phyloP scores from a whole-genome alignment of 1,140 invertebrate genomes.

The Latrodectus geometricus region DNA sequence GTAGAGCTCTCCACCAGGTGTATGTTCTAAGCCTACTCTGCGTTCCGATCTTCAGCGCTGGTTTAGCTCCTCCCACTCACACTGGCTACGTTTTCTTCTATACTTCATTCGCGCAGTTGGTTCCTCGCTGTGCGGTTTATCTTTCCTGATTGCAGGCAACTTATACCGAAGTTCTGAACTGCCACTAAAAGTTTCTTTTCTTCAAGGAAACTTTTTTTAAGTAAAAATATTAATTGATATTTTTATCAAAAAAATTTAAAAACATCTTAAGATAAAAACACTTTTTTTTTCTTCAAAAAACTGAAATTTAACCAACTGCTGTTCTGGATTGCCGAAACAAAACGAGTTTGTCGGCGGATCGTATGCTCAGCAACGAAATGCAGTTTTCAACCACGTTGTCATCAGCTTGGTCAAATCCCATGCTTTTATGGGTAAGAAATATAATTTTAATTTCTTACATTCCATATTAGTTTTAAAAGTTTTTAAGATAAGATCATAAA shows the following conservation, averaged over 20 bases:
- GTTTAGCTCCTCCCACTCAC: slow-evolving; percentile 24
- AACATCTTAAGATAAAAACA: neutral
- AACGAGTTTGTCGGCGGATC: slow-evolving; percentile 38
- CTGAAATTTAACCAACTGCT: slow-evolving; percentile 14
- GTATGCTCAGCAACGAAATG: slow-evolving; percentile 55
- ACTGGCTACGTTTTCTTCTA: neutral
- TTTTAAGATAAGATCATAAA: no score
- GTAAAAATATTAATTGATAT: neutral
- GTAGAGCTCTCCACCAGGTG: slow-evolving; percentile 33
- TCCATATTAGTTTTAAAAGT: no score
- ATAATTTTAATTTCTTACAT: neutral
- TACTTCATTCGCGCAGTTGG: slow-evolving; percentile 46
- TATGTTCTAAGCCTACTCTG: slow-evolving; percentile 9
- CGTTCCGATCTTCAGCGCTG: slow-evolving; percentile 26
- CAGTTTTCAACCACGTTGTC: slow-evolving; percentile 55
- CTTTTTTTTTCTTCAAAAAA: neutral
- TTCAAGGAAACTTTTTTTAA: neutral
- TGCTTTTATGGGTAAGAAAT: slow-evolving; percentile 55
- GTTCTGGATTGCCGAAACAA: slow-evolving; percentile 49
- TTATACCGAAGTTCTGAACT: neutral
- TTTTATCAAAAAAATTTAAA: neutral
- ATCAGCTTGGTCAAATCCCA: slow-evolving; percentile 57
- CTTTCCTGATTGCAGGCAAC: neutral
- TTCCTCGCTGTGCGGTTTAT: slow-evolving; percentile 34
- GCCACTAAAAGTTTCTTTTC: neutral